These are phyloP conservation scores for Acronicta alni DNA, from an alignment of 2,888 invertebrate species.

Conservation along the genomic window DNA sequence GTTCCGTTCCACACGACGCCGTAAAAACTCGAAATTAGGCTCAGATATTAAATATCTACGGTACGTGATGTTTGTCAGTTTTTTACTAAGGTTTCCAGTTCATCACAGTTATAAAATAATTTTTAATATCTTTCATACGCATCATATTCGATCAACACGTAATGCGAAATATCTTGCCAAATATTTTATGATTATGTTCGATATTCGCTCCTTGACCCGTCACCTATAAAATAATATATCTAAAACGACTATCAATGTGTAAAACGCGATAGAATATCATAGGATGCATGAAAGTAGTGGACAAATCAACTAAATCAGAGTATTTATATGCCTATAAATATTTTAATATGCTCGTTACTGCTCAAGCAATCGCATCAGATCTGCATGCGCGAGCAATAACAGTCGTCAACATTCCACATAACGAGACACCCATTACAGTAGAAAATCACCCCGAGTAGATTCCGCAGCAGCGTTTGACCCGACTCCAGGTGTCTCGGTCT, in stretches of 20 bases:
- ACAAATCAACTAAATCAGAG: constrained; percentile 45
- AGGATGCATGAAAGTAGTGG: constrained; percentile 28
- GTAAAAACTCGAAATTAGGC: constrained; percentile 56
- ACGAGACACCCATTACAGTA: constrained; percentile 59
- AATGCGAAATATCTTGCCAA: constrained; percentile 5
- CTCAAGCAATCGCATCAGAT: constrained; percentile 61
- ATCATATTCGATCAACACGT: constrained; percentile 1
- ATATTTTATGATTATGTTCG: constrained; percentile 9
- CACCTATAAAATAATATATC: constrained; percentile 1
- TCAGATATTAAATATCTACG: constrained; percentile 50
- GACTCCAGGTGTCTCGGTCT: constrained; percentile 37
- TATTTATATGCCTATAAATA: constrained; percentile 64
- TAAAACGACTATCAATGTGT: constrained; percentile 25
- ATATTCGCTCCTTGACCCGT: constrained; percentile 8
- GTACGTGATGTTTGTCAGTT: constrained; percentile 31
- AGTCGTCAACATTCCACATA: constrained; percentile 64
- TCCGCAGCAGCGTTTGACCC: constrained; percentile 57
- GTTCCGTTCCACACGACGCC: constrained; percentile 64
- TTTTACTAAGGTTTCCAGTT: constrained; percentile 30
- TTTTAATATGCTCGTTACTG: constrained; percentile 66
- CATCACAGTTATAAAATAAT: constrained; percentile 4
- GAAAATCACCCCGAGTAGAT: constrained; percentile 59
- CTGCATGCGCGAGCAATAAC: constrained; percentile 66
- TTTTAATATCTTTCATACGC: constrained; percentile 8
- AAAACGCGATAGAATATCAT: constrained; percentile 21